Base-by-base conservation (phyloP, 2,888 invertebrate species). In the Rhingia rostrata region DNA sequence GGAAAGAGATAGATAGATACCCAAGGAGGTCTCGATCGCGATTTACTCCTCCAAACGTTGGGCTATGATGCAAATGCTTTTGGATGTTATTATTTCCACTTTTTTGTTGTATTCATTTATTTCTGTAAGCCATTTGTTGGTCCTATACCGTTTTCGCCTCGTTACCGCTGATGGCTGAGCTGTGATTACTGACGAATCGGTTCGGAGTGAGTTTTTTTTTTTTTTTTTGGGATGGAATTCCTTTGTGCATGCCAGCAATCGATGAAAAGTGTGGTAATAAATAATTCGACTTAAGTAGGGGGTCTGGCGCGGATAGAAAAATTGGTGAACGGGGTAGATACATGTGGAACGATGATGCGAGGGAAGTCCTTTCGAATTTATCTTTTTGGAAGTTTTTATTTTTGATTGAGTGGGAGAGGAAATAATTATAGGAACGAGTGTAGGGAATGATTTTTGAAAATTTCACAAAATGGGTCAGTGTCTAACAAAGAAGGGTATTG, bases 121-220 rank as follows among this genome's bases (percentile, higher is more conserved):
- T 84, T 22, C 41, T 79, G 45, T 45, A 53, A 69, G 58, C 49
- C 47, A 74, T 74, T 80, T 74, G 64, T 70, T 84, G 49, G 84
- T 74, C 84, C 80, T 75, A 84, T 80, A 84, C 84, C 84, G 84
- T 84, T 84, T 84, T 80, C 84, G 84, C 80, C 84, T 84, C 80
- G 84, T 84, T 84, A 84, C 54, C 80, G 70, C 80, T 70, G 80
- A 80, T 80, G 80, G 80, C 70, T 14, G 74, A 84, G 74, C 84
- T 80, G 84, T 80, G 84, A 84, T 84, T 84, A 84, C 66, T 84
- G 84, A 84, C 80, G 74, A 84, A 84, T 80, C 61, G 64, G 69
- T 75, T 61, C 10, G 22, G 22, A 22, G 22, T 22, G 70, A 47
- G 45, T 33, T 51, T 47, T 39, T 12, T 33, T 56, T 47, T 41